Evolutionary conservation across 2,797 vertebrate species (phyloP).

Genomic region (Leuciscus waleckii): DNA sequence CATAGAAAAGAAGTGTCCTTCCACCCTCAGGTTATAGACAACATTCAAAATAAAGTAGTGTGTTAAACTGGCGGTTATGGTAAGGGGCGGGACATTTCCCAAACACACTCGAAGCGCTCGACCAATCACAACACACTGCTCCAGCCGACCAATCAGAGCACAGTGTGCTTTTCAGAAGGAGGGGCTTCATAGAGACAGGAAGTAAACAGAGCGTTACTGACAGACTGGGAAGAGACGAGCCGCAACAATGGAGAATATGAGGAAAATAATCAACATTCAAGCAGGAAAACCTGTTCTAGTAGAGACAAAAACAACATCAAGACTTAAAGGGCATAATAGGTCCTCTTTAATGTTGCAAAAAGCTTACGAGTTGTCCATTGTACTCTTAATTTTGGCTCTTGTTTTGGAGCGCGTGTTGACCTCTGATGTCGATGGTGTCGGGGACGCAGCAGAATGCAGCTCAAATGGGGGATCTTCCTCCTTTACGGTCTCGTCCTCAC

Average conservation of each 20-base stretch:
- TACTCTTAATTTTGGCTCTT: constrained; percentile 70
- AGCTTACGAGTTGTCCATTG: constrained; percentile 53
- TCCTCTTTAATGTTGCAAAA: not conserved
- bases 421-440: constrained; percentile 61
- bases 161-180: not conserved
- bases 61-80: not conserved
- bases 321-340: not conserved
- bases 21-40: not conserved
- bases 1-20: not conserved
- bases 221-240: not conserved
- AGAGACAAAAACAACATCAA: no score
- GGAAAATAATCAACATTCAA: not conserved
- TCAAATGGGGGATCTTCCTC: constrained; percentile 69
- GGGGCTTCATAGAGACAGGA: not conserved
- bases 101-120: not conserved
- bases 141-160: not conserved
- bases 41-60: not conserved
- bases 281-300: not conserved
- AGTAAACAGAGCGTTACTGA: not conserved
- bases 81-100: not conserved
- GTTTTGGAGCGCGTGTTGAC: constrained; percentile 76
- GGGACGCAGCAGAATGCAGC: constrained; percentile 45
- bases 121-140: not conserved
- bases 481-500: constrained; percentile 43
- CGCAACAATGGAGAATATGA: not conserved